phyloP scores from a whole-genome alignment of 2,797 vertebrate species.

The Hoplostethus mediterraneus region DNA sequence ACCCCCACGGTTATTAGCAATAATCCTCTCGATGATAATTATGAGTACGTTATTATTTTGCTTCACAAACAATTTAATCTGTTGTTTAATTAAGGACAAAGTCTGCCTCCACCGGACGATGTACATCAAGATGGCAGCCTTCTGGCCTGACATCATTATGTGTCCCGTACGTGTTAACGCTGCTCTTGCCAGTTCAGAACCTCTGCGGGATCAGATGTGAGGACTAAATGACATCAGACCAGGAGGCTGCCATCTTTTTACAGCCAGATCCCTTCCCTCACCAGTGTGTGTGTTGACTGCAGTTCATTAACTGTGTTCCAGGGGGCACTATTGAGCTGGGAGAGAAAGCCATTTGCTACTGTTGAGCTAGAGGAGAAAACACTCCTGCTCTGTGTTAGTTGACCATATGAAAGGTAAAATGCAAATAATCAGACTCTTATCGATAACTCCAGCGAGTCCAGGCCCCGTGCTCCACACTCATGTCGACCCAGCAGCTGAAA shows the following conservation, averaged over 20 bases:
- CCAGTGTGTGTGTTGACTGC: slow-evolving; percentile 40
- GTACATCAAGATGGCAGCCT: neutral
- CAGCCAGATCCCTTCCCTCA: slow-evolving; percentile 8
- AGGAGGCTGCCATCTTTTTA: slow-evolving; percentile 63
- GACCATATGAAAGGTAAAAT: slow-evolving; percentile 44
- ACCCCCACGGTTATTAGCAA: slow-evolving; percentile 11
- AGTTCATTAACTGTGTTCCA: slow-evolving; percentile 70
- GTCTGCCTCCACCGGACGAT: neutral
- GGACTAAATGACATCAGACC: slow-evolving; percentile 43
- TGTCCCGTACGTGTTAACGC: neutral
- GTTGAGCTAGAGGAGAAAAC: slow-evolving; percentile 50
- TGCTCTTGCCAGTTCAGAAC: slow-evolving; percentile 4
- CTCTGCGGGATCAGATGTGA: slow-evolving; percentile 29
- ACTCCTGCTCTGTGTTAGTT: slow-evolving; percentile 30
- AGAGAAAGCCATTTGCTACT: slow-evolving; percentile 51
- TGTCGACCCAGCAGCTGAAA: slow-evolving; percentile 29
- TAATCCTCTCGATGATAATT: slow-evolving; percentile 14
- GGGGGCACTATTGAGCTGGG: slow-evolving; percentile 86
- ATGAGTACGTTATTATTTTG: neutral
- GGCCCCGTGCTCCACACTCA: slow-evolving; percentile 3
- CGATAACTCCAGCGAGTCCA: slow-evolving; percentile 25
- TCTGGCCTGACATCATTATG: neutral
- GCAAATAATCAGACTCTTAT: slow-evolving; percentile 50
- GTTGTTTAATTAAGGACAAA: slow-evolving; percentile 2
- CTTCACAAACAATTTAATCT: slow-evolving; percentile 14